Conservation (phyloP, 2,797 vertebrate species). For the Chaenodraco wilsoni region DNA sequence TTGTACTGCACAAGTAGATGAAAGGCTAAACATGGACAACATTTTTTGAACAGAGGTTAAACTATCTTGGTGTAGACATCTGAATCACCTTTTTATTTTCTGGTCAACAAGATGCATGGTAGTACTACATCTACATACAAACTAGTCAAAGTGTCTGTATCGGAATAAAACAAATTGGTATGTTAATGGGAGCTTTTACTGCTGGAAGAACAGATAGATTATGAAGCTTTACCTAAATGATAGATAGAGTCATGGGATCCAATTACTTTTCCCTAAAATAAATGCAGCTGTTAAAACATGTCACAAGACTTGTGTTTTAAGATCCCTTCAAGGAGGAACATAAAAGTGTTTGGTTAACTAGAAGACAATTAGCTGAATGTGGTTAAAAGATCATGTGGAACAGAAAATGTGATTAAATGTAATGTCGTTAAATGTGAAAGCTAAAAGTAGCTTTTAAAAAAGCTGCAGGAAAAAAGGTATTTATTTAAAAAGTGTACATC, state of each 20-base stretch:
- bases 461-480: not conserved
- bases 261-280: not conserved
- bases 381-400: constrained; percentile 29
- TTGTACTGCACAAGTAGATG: constrained; percentile 6
- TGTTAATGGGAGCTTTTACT: not conserved
- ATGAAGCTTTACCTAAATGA: not conserved
- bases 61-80: not conserved
- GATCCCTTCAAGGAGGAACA: constrained; percentile 3
- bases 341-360: not conserved
- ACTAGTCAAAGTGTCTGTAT: not conserved
- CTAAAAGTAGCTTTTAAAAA: not conserved
- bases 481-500: constrained; percentile 3
- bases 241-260: not conserved
- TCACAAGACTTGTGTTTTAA: constrained; percentile 10
- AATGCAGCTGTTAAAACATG: not conserved
- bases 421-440: constrained; percentile 27
- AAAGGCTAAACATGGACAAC: not conserved
- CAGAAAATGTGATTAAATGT: constrained; percentile 34
- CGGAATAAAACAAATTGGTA: not conserved
- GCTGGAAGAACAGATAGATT: not conserved
- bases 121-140: not conserved
- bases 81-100: not conserved
- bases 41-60: not conserved
- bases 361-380: constrained; percentile 9
- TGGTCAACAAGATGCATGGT: not conserved